Evolutionary conservation across 2,888 invertebrate genomes (phyloP), one percentile per base, ranked within the genome.

Genomic region (Choristoneura rosaceana): DNA sequence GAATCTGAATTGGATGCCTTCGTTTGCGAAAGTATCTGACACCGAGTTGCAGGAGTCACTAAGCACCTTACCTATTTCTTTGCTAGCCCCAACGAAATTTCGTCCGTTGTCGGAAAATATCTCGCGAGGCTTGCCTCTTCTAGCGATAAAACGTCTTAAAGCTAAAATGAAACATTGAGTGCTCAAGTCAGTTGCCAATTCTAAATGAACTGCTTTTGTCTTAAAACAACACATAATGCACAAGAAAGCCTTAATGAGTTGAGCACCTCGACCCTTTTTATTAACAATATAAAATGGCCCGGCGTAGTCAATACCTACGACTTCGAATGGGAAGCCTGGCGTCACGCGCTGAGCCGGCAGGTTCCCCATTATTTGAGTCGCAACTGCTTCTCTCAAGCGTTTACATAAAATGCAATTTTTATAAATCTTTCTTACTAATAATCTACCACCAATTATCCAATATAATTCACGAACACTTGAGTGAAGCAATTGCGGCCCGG

Each of bases 21-120:
- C 71, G 7, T 71, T 34, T 9, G 73, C 65, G 0, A 74, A 25
- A 33, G 43, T 70, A 12, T 76, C 73, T 25, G 25, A 63, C 12
- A 75, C 55, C 8, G 69, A 64, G 5, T 70, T 43, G 43, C 25
- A 60, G 47, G 61, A 62, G 15, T 75, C 52, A 17, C 47, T 41
- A 4, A 78, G 33, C 10, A 74, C 1, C n/a, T 59, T 74, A 62
- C 74, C 70, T 38, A 78, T 66, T 59, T 78, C 76, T 47, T 76
- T 76, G 34, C 58, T 73, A 14, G 75, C 79, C 0, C 76, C 76
- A 0, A 76, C 75, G 66, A 76, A 75, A 59, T 77, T 77, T 15
- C 55, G 71, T 3, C 75, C 78, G 25, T 77, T 77, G 38, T 77
- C 77, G 15, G 74, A 79, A 61, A 43, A 68, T 9, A 79, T 75